Base-by-base conservation (phyloP, 2,888 invertebrate species). In the Boloria selene region DNA sequence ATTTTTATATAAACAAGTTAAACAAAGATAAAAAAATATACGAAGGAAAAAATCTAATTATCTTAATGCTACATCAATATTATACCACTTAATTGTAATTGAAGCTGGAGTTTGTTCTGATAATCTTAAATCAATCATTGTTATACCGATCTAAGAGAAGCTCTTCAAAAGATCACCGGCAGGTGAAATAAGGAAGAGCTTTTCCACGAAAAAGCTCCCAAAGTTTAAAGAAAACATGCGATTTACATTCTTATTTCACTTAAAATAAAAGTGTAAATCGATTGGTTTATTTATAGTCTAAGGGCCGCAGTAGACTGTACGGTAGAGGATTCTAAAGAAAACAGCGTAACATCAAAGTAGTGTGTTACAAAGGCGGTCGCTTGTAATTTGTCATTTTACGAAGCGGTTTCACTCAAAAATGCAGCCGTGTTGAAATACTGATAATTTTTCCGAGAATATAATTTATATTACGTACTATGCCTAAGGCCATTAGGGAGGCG, bases 341-440 rank as follows among this genome's bases (percentile, higher is more conserved):
- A 4, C 13, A 5, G n/a, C 3, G 16, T 47, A 63, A 83, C 82
- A 85, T 90, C 88, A 90, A 89, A 89, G 84, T 65, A 44, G 74
- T 77, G 79, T 77, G 78, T 77, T 78, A 80, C 79, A 79, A 80
- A 80, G 77, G 66, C 64, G 77, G 77, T 76, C 77, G 74, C 75
- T 72, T 75, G 77, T 80, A 85, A 88, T 90, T 88, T 87, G 86
- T 88, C 88, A 87, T 73, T 77, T 72, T 68, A 74, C 73, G 74
- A 72, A 71, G 31, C 31, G 31, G 74, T 73, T 77, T 76, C 75
- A 77, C 75, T 77, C 72, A 72, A 74, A 75, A 70, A 70, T 69
- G 74, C 74, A 73, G 65, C 66, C 71, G 73, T 60, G 68, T 65
- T 75, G 74, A 73, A 75, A 73, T 73, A 71, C 66, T 77, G 74